A percentile compares a stretch with the other conserved stretches of the same genome.
These are phyloP conservation scores for Allobates femoralis DNA, from an alignment of 2,797 vertebrate genomes.

Conservation along the genomic window DNA sequence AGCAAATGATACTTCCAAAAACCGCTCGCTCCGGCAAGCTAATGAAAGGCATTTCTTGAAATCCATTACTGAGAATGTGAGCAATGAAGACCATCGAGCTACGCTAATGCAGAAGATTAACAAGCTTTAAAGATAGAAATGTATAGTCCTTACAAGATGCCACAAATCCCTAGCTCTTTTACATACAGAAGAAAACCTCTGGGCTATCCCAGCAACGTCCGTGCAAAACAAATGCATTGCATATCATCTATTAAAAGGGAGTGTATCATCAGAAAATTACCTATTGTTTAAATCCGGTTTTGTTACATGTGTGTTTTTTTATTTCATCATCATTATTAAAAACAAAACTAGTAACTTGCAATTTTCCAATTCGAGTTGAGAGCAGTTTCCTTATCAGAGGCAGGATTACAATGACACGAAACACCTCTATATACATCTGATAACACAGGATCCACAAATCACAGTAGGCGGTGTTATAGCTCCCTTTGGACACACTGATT, in stretches of 20 bases:
- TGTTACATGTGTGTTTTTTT: no score
- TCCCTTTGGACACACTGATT: no score
- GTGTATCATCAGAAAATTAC: no score
- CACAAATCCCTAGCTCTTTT: neutral
- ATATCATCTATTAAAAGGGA: neutral
- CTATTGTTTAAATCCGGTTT: no score
- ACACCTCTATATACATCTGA: no score
- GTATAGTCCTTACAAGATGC: neutral
- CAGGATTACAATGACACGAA: no score
- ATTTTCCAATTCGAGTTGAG: no score
- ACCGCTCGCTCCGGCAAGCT: constrained; percentile 78
- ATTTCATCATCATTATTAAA: no score
- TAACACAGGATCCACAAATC: no score
- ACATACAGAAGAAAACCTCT: neutral
- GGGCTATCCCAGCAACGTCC: neutral
- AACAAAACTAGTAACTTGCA: no score
- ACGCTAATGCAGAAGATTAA: constrained; percentile 90
- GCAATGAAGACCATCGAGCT: constrained; percentile 79
- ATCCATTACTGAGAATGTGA: constrained; percentile 82
- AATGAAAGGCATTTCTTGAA: constrained; percentile 89
- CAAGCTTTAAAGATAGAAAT: constrained; percentile 68
- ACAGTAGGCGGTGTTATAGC: no score
- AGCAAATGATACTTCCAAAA: constrained; percentile 74
- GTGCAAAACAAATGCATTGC: neutral
- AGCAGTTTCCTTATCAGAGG: no score